A percentile compares a stretch with the other conserved stretches of the same genome.
phyloP scores from a whole-genome alignment of 1,140 invertebrate species.

The Drosophila erecta region DNA sequence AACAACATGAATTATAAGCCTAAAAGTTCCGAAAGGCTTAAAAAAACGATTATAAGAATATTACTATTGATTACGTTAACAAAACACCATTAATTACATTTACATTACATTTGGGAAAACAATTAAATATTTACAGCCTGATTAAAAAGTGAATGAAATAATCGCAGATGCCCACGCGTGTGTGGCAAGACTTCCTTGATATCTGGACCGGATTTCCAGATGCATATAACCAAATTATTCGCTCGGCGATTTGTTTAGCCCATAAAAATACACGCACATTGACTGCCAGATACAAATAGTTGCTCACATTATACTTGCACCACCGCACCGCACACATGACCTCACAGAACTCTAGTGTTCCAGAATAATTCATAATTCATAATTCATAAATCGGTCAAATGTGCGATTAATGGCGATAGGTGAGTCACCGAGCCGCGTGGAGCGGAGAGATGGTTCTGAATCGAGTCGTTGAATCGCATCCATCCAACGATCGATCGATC shows the following conservation, averaged over 20 bases:
- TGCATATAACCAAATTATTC: conserved; percentile 20
- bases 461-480: conserved; percentile 42
- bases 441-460: conserved; percentile 9
- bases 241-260: conserved; percentile 42
- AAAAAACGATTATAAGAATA: no score
- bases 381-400: conserved; percentile 37
- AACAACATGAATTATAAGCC: no score
- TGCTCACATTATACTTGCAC: conserved; percentile 19
- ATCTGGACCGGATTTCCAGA: conserved; percentile 42
- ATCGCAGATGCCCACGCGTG: no score
- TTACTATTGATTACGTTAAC: no score
- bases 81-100: no score
- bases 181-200: conserved; percentile 10
- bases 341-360: conserved; percentile 10
- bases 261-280: conserved; percentile 53
- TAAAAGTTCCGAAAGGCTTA: no score
- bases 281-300: conserved; percentile 55
- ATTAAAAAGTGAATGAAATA: neutral
- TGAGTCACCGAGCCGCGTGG: conserved; percentile 40
- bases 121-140: neutral
- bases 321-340: conserved; percentile 30
- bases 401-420: conserved; percentile 38
- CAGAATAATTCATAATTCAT: conserved; percentile 13
- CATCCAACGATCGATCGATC: neutral
- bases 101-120: no score